A percentile compares a stretch with the other conserved stretches of the same genome.
Conservation (phyloP, 1,140 invertebrate genomes). For the Amphibalanus amphitrite region DNA sequence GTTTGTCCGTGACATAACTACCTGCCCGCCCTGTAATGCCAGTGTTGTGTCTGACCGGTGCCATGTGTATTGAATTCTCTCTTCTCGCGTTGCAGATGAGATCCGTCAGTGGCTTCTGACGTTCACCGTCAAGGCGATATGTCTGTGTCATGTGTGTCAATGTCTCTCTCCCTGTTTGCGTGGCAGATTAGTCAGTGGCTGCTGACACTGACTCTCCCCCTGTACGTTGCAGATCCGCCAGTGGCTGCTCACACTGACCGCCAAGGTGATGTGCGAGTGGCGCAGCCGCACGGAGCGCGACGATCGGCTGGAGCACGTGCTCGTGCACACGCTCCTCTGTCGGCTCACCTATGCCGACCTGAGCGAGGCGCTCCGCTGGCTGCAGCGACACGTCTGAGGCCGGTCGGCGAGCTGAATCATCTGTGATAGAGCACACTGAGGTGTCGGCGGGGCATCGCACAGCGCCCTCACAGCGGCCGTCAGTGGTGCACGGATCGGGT, state of each 20-base stretch:
- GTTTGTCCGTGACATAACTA: no score
- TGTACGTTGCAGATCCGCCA: constrained; percentile 41
- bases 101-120: not conserved
- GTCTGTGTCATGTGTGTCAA: constrained; percentile 8
- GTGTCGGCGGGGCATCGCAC: no score
- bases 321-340: constrained; percentile 49
- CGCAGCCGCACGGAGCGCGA: constrained; percentile 47
- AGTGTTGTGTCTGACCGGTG: no score
- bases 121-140: no score
- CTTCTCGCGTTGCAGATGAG: no score
- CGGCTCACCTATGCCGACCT: constrained; percentile 41
- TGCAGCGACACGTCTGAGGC: no score
- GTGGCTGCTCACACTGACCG: constrained; percentile 47
- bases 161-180: not conserved
- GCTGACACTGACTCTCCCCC: not conserved
- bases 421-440: no score
- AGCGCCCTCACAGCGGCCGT: no score
- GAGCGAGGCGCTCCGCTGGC: constrained; percentile 41
- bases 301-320: constrained; percentile 41
- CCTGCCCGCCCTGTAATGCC: no score
- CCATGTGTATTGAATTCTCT: no score
- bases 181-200: not conserved
- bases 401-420: no score
- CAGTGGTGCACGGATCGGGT: no score
- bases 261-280: constrained; percentile 55